Evolutionary conservation across 2,113 vertebrate genomes (phyloP).

Genomic region (Lampris incognitus): DNA sequence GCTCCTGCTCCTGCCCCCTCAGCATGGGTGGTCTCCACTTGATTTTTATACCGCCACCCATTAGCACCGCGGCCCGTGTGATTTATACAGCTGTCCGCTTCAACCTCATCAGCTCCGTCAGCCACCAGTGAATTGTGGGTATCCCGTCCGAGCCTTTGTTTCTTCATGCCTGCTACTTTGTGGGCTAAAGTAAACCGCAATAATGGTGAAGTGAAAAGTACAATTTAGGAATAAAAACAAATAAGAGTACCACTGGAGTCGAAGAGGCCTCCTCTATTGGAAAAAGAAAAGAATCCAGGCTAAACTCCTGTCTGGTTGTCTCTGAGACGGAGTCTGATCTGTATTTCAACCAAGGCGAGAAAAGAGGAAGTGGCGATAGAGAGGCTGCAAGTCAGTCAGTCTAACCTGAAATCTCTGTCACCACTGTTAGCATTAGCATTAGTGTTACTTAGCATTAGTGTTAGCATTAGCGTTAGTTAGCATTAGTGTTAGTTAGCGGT

Average conservation of each 20-base stretch:
- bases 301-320: conserved; percentile 67
- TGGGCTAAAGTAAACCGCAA: conserved; percentile 76
- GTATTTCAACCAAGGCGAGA: conserved; percentile 62
- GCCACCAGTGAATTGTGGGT: conserved; percentile 80
- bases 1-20: conserved; percentile 72
- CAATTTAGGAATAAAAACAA: conserved; percentile 71
- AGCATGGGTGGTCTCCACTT: conserved; percentile 82
- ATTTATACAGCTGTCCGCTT: conserved; percentile 84
- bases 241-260: conserved; percentile 41
- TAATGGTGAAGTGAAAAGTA: conserved; percentile 62
- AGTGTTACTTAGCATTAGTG: too few species aligned
- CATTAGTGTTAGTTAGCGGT: too few species aligned
- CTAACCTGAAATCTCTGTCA: too few species aligned
- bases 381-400: neutral
- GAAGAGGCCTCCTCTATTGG: conserved; percentile 52
- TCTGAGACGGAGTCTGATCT: conserved; percentile 59
- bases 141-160: conserved; percentile 62
- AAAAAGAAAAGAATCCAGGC: conserved; percentile 54
- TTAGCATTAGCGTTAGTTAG: too few species aligned
- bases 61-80: conserved; percentile 77
- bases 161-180: conserved; percentile 62
- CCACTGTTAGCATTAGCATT: too few species aligned
- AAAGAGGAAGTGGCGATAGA: conserved; percentile 57
- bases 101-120: conserved; percentile 81
- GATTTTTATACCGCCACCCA: conserved; percentile 82